These are phyloP conservation scores for Ptychochromis oligacanthus DNA, from an alignment of 2,113 vertebrate genomes.

Conservation along the genomic window DNA sequence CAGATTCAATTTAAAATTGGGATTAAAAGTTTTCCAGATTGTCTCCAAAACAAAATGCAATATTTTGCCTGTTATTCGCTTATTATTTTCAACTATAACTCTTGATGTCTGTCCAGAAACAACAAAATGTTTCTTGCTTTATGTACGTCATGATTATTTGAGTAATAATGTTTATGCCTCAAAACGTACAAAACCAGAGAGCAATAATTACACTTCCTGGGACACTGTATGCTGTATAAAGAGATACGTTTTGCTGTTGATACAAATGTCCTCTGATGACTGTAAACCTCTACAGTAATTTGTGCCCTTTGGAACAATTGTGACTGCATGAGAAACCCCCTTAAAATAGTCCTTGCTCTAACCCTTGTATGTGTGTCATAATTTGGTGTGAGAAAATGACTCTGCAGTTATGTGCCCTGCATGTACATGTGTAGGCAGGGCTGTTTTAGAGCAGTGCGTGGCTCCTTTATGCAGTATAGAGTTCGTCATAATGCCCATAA, in stretches of 20 bases:
- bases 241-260: background rate
- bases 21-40: too few species aligned
- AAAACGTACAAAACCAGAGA: background rate
- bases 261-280: conserved; percentile 15
- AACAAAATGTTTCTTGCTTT: background rate
- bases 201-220: background rate
- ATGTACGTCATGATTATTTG: background rate
- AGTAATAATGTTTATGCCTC: background rate
- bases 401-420: background rate
- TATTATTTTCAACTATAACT: background rate
- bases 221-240: background rate
- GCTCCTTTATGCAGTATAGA: conserved; percentile 7
- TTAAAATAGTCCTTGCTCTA: conserved; percentile 29
- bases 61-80: background rate
- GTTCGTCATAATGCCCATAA: conserved; percentile 39
- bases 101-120: background rate
- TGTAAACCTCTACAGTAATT: conserved; percentile 36
- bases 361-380: background rate
- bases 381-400: background rate
- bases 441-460: background rate
- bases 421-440: background rate
- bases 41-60: background rate
- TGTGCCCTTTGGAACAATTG: conserved; percentile 43
- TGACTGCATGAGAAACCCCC: conserved; percentile 37
- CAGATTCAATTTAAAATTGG: background rate